Evolutionary conservation across 2,797 vertebrate species (phyloP).

Genomic region (Rhadinocentrus ornatus): DNA sequence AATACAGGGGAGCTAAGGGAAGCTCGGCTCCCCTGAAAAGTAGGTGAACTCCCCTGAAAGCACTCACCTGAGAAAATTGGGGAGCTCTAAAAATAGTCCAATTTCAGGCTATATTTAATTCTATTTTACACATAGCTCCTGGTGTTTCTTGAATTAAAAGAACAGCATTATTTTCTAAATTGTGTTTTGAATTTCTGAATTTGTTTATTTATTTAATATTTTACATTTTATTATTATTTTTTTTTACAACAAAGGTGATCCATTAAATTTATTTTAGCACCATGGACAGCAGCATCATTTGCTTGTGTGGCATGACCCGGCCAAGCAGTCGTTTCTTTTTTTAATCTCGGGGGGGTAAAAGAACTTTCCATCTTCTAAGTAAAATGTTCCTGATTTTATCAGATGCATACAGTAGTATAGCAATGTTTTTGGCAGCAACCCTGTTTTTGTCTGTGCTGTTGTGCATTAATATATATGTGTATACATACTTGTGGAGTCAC

Average conservation of each 20-base stretch:
- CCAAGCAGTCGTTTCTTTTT: neutral
- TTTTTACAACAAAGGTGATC: neutral
- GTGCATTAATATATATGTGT: too few species aligned
- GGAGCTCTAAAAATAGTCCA: too few species aligned
- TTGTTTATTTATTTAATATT: neutral
- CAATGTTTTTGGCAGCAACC: too few species aligned
- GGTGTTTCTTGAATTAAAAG: neutral
- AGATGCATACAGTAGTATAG: too few species aligned
- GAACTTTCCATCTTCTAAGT: too few species aligned
- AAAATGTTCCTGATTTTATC: too few species aligned
- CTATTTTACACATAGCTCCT: neutral
- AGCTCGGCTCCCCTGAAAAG: neutral
- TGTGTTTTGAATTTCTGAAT: too few species aligned
- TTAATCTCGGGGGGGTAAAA: neutral
- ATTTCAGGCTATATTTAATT: neutral
- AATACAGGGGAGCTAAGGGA: neutral
- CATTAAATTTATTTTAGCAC: neutral
- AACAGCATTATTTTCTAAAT: neutral
- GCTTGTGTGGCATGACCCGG: neutral
- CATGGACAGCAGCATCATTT: neutral
- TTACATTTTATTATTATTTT: too few species aligned
- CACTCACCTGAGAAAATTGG: neutral
- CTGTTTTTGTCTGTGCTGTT: too few species aligned
- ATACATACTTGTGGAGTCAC: too few species aligned
- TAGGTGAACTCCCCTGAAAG: neutral